These are phyloP conservation scores for Lasioglossum pauxillum DNA, from an alignment of 2,888 invertebrate species.

Conservation along the genomic window DNA sequence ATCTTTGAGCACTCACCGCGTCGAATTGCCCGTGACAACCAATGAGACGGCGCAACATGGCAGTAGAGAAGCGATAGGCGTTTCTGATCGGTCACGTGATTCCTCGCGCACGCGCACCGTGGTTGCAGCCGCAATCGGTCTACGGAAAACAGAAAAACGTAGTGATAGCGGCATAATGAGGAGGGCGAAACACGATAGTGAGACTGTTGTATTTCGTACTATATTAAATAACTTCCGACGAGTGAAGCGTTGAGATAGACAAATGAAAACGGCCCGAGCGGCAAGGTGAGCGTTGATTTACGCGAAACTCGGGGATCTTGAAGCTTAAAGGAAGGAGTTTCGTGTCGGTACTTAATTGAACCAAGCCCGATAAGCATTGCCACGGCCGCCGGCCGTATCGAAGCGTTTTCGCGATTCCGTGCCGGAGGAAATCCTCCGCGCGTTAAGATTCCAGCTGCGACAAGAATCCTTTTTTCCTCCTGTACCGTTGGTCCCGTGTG, in stretches of 20 bases:
- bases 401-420: slow-evolving; percentile 34
- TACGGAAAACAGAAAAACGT: not conserved
- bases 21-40: not conserved
- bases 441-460: slow-evolving; percentile 49
- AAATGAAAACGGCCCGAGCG: not conserved
- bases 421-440: slow-evolving; percentile 43
- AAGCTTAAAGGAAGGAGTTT: not conserved
- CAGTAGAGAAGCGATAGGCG: not conserved
- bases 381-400: slow-evolving; percentile 26
- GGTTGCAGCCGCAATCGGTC: not conserved
- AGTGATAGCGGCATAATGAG: not conserved
- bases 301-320: not conserved
- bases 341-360: slow-evolving; percentile 46
- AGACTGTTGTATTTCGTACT: not conserved
- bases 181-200: not conserved
- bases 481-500: slow-evolving; percentile 6
- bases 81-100: not conserved
- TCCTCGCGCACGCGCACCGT: not conserved
- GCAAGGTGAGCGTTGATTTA: not conserved
- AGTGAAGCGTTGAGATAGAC: not conserved
- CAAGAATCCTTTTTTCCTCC: slow-evolving; percentile 64
- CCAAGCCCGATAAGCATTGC: slow-evolving; percentile 23
- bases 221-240: slow-evolving; percentile 6
- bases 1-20: not conserved
- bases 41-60: not conserved